Conservation (phyloP, 2,797 vertebrate genomes). For the Pangasius sanitwongsei region DNA sequence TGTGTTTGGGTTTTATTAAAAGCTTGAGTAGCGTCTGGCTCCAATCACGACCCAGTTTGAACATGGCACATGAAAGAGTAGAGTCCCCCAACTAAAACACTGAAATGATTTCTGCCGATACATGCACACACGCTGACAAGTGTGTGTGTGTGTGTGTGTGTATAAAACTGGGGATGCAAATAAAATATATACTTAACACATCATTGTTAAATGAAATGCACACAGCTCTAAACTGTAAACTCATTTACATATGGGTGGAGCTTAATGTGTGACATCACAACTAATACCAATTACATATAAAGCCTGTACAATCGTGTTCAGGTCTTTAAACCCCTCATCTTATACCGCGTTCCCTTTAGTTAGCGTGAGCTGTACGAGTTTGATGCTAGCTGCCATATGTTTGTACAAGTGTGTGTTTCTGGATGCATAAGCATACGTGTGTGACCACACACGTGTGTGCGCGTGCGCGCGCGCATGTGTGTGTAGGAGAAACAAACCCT, state of each 20-base stretch:
- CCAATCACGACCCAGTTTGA: constrained; percentile 66
- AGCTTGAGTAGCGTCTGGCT: constrained; percentile 60
- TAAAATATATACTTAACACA: neutral
- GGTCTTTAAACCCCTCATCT: neutral
- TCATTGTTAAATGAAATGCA: neutral
- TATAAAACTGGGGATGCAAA: neutral
- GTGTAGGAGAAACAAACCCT: neutral
- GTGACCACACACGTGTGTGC: neutral
- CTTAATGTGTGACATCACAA: neutral
- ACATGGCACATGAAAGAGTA: constrained; percentile 64
- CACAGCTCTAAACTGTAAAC: neutral
- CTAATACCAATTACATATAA: neutral
- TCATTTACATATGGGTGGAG: neutral
- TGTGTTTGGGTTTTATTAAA: neutral
- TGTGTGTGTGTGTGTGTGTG: neutral
- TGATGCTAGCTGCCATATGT: neutral
- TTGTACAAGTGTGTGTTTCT: constrained; percentile 12
- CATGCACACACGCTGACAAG: neutral
- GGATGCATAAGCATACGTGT: neutral
- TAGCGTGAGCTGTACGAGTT: neutral
- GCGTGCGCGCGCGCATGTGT: neutral
- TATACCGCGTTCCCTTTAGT: neutral
- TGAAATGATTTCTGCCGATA: neutral
- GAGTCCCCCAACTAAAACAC: constrained; percentile 30
- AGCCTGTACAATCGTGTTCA: neutral